phyloP scores from a whole-genome alignment of 2,888 invertebrate genomes.

The Linnaemya vulpina region DNA sequence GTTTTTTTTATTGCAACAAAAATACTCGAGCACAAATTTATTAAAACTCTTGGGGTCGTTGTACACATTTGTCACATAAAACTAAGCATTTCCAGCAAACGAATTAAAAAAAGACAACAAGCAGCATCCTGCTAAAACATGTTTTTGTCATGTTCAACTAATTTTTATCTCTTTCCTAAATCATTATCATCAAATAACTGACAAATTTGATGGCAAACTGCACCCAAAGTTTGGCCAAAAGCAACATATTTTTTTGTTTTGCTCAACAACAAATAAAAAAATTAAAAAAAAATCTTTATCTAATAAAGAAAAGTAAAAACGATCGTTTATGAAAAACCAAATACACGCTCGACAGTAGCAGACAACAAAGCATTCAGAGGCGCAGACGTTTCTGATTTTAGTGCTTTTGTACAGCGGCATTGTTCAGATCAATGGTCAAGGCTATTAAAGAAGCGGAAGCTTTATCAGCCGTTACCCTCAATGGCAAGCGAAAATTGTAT shows the following conservation, averaged over 20 bases:
- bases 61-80: constrained; percentile 57
- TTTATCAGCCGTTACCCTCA: constrained; percentile 75
- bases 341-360: not conserved
- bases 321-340: constrained; percentile 19
- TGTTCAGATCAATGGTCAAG: constrained; percentile 80
- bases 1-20: constrained; percentile 11
- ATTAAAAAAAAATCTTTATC: too few species aligned
- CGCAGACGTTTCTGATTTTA: constrained; percentile 43
- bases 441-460: constrained; percentile 75
- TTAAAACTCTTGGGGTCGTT: constrained; percentile 57
- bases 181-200: constrained; percentile 35
- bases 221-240: constrained; percentile 40
- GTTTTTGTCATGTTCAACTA: constrained; percentile 55
- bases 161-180: constrained; percentile 42
- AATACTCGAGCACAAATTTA: not conserved
- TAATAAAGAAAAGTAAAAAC: constrained; percentile 6
- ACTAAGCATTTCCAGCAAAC: constrained; percentile 13
- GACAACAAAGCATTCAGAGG: constrained; percentile 27
- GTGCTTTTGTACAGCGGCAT: constrained; percentile 17
- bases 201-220: constrained; percentile 57
- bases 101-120: too few species aligned
- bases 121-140: constrained; percentile 57
- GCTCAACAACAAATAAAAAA: constrained; percentile 13
- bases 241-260: constrained; percentile 44
- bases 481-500: constrained; percentile 46